Evolutionary conservation across 2,113 vertebrate species (phyloP), one percentile per base, ranked within the genome.

Genomic region (Xenopus borealis): DNA sequence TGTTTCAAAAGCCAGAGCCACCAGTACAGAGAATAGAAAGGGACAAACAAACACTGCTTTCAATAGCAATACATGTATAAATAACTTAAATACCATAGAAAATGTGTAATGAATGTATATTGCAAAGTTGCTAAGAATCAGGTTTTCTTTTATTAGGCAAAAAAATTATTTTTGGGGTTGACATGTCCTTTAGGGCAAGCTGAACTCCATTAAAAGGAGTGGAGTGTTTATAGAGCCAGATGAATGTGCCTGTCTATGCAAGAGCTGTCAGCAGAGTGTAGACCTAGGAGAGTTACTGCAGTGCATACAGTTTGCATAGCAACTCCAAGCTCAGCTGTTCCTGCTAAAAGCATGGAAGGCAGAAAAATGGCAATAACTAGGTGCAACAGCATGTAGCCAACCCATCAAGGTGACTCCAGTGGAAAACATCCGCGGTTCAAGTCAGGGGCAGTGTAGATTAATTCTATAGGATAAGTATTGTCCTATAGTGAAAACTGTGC

Each of bases 271-370:
- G 47, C 23, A 13, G 17, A 47, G 5, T 20, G 70, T 6, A 19
- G 45, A 13, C 70, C 50, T 46, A 6, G 45, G 70, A 33, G 71
- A 72, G 18, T 63, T 6, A 33, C 17, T 40, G 71, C 61, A 64
- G 46, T 6, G 5, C 59, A 33, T 3, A 19, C 50, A 61, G 46
- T 53, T 12, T 18, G 61, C 71, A 61, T 16, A 40, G 71, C 13
- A 64, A 72, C 71, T 4, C 59, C 10, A 16, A 61, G 30, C 69
- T 14, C 14, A 1, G 18, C 18, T 18, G 55, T 47, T 61, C 18
- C 55, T 7, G 16, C n/a, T 47, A 33, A 46, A 53, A 61, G 3
- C 10, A 33, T 12, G 20, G 33, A 40, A 2, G 33, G 33, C 33
- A 40, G 33, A 40, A 40, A 40, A 40, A 40, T 9, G 8, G 33